A percentile compares a stretch with the other conserved stretches of the same genome.
phyloP scores from a whole-genome alignment of 2,797 vertebrate species.

The Ammospiza maritima region DNA sequence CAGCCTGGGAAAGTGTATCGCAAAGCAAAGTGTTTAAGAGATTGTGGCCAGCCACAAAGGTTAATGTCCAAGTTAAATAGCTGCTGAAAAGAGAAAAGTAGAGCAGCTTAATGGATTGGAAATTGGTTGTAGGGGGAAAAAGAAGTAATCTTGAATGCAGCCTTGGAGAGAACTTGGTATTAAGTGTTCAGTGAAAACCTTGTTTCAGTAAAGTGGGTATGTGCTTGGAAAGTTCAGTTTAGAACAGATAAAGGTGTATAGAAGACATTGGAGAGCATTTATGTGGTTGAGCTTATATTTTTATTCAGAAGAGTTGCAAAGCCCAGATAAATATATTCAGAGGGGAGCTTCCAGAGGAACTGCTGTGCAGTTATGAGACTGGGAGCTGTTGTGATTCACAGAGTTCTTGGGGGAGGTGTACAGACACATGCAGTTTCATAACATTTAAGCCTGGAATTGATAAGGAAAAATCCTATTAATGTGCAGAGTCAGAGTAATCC shows the following conservation, averaged over 20 bases:
- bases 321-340: neutral
- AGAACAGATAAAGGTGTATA: neutral
- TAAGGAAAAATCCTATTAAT: slow-evolving; percentile 58
- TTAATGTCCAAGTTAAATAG: slow-evolving; percentile 40
- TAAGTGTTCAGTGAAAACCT: neutral
- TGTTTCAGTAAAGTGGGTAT: neutral
- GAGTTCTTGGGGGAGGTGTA: neutral
- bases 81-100: slow-evolving; percentile 17
- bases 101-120: slow-evolving; percentile 37
- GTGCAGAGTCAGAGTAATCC: slow-evolving; percentile 43
- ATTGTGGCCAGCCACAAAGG: neutral
- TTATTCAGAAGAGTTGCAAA: neutral
- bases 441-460: slow-evolving; percentile 4
- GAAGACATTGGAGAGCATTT: neutral
- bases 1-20: neutral
- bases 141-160: neutral
- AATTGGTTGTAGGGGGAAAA: neutral
- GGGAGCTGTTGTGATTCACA: neutral
- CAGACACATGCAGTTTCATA: neutral
- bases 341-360: neutral
- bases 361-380: fast-evolving
- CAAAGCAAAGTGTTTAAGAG: neutral
- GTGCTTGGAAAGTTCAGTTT: neutral
- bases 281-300: neutral
- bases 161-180: neutral